Percentiles rank a stretch among this genome's conserved stretches.
Conservation (phyloP, 2,113 vertebrate genomes). For the Gobio gobio region DNA sequence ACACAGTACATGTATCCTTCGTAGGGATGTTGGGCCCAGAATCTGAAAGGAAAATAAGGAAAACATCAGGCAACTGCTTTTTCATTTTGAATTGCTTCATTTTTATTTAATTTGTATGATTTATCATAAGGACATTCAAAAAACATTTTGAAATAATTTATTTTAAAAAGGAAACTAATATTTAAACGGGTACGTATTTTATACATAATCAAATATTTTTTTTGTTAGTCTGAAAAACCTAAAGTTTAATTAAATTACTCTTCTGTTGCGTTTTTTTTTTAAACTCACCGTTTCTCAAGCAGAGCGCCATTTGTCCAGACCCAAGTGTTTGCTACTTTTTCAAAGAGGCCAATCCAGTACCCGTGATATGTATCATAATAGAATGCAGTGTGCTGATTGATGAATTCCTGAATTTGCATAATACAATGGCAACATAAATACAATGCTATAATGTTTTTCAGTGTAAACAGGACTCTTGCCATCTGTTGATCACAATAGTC, state of each 20-base stretch:
- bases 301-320: constrained; percentile 31
- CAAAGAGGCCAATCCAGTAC: constrained; percentile 54
- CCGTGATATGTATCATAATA: constrained; percentile 34
- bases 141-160: neutral
- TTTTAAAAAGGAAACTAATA: too few species aligned
- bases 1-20: neutral
- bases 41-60: constrained; percentile 14
- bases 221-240: neutral
- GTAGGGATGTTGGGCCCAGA: neutral
- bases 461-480: neutral
- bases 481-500: neutral
- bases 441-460: neutral
- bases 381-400: neutral
- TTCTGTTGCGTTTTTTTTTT: neutral
- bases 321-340: neutral
- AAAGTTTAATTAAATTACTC: neutral
- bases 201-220: too few species aligned
- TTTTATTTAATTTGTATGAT: neutral
- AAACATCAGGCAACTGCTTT: neutral
- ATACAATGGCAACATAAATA: neutral
- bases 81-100: neutral
- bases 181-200: too few species aligned
- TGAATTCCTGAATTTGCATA: constrained; percentile 45
- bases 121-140: neutral
- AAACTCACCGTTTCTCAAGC: constrained; percentile 39